Conservation (phyloP, 2,113 vertebrate species). For the Carollia perspicillata region DNA sequence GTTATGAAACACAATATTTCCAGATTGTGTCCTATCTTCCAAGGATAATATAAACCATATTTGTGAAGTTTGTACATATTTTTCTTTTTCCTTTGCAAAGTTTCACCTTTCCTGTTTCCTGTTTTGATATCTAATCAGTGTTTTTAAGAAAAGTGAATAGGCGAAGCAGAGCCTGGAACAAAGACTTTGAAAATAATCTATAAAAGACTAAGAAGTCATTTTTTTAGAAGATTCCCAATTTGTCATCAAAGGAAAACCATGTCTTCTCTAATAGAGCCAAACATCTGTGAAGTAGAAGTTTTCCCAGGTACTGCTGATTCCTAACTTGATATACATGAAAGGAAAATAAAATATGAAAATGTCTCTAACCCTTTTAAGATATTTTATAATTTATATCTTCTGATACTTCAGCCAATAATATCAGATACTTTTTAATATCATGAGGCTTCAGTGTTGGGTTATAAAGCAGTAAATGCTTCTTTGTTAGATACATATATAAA, state of each 20-base stretch:
- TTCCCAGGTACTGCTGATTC: slow-evolving; percentile 27
- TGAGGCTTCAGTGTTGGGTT: slow-evolving; percentile 25
- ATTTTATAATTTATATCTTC: slow-evolving; percentile 13
- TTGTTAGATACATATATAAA: neutral
- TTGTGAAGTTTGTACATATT: neutral
- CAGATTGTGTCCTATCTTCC: neutral
- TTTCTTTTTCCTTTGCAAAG: neutral
- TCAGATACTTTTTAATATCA: neutral
- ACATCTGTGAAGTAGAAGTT: neutral
- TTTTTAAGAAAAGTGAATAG: slow-evolving; percentile 42
- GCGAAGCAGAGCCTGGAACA: neutral
- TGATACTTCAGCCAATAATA: neutral
- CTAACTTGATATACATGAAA: neutral
- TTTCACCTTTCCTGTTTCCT: neutral
- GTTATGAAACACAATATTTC: slow-evolving; percentile 8
- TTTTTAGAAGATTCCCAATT: slow-evolving; percentile 4
- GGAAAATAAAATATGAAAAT: neutral
- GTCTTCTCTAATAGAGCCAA: slow-evolving; percentile 34
- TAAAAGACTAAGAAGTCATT: neutral
- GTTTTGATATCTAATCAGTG: neutral
- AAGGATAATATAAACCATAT: neutral
- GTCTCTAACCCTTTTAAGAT: neutral
- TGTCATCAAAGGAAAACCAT: neutral
- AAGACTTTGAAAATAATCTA: slow-evolving; percentile 3
- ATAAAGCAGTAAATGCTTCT: neutral